Evolutionary conservation across 2,797 vertebrate species (phyloP), one percentile per base, ranked within the genome.

Genomic region (Psittacula derbiana): DNA sequence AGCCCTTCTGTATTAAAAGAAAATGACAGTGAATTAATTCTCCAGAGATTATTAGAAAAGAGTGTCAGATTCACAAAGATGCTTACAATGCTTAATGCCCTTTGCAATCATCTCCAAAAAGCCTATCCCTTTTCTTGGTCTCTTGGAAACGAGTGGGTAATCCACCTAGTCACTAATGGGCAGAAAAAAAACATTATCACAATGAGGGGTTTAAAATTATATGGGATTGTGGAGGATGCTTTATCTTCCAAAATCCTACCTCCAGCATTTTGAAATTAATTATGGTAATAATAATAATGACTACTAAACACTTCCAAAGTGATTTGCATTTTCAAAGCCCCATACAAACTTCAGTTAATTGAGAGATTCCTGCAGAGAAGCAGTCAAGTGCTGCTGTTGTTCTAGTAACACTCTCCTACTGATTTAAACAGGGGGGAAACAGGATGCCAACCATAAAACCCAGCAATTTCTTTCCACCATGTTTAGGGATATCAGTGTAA

Each of bases 301-400:
- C 84, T 94, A 74, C 90, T 93, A 94, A 94, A 92, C 33, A 91
- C 71, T 90, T 86, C 64, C 1, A 8, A 83, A 86, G 52, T 71
- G 80, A 96, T 93, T 92, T 80, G 5, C 89, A 91, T 89, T 88
- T 92, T 94, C 88, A 89, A 91, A 93, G 61, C 38, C 30, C 47
- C 21, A 28, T 12, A 73, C 33, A 82, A 93, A 91, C 74, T 82
- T 92, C 2, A 4, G 80, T 64, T 94, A 95, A 95, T 76, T 89
- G 78, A 92, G 78, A 60, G 67, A 95, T 57, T 83, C 79, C 81
- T 80, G 65, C 61, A 91, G 79, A 94, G 79, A 65, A 85, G 53
- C 49, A 86, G 64, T 47, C 69, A 93, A 90, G 85, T 31, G 66
- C 46, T 91, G 64, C 52, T 78, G 46, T 41, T 86, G 44, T 52